Evolutionary conservation across 35 echinoderm and acorn worm genomes (phyloP).

Genomic region (Apostichopus japonicus): DNA sequence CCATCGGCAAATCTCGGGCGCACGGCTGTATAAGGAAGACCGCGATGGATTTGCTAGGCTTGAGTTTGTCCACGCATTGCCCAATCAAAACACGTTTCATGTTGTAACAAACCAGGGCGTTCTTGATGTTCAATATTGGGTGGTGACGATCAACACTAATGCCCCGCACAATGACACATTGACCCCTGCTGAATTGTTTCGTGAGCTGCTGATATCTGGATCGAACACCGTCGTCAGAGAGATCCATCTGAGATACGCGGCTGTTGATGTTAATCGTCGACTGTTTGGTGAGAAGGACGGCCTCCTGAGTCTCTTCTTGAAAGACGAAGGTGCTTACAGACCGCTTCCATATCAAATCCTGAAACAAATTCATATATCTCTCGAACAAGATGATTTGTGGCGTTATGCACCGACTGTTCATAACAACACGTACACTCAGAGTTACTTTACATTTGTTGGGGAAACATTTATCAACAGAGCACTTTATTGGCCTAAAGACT

Average conservation of each 20-base stretch:
- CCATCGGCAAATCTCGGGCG: neutral
- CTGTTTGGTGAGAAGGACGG: constrained; percentile 33
- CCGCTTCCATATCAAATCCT: neutral
- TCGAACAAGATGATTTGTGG: neutral
- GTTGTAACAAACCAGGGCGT: neutral
- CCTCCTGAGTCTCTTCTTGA: constrained; percentile 9
- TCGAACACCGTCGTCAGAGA: neutral
- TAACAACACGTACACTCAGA: neutral
- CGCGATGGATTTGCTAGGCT: neutral
- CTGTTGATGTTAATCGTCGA: constrained; percentile 1
- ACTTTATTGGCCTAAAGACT: neutral
- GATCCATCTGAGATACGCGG: neutral
- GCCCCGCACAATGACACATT: neutral
- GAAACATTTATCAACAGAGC: neutral
- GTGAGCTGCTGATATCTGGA: neutral
- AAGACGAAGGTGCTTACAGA: neutral
- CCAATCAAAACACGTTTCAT: neutral
- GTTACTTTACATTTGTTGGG: neutral
- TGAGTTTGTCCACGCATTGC: constrained; percentile 9
- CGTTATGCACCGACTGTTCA: neutral
- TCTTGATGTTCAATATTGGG: neutral
- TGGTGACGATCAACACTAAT: neutral
- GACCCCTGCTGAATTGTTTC: neutral
- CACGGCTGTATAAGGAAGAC: neutral
- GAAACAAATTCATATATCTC: neutral